These are phyloP conservation scores for Malurus leucopterus DNA, from an alignment of 2,797 vertebrate genomes.

Conservation along the genomic window DNA sequence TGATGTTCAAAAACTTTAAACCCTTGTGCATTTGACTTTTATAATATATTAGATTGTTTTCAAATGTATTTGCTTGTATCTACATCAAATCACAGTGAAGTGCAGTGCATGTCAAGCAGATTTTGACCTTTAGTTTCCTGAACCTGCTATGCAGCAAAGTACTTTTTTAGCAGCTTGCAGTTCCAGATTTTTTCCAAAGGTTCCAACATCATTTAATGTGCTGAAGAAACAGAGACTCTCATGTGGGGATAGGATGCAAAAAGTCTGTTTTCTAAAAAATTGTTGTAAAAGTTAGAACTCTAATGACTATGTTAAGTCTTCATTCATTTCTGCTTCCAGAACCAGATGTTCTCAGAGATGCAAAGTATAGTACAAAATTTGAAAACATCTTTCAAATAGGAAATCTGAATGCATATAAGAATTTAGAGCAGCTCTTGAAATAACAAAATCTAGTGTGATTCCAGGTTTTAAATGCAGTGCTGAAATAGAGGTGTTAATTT, in stretches of 20 bases:
- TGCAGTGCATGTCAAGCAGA: neutral
- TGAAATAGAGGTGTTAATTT: neutral
- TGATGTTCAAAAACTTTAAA: neutral
- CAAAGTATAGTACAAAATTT: neutral
- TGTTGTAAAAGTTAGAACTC: neutral
- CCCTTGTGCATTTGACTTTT: neutral
- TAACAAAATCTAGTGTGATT: neutral
- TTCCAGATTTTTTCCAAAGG: neutral
- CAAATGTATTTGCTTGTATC: neutral
- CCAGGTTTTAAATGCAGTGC: neutral
- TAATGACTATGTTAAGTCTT: neutral
- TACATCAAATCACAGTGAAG: neutral
- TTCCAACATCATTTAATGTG: neutral
- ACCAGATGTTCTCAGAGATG: neutral
- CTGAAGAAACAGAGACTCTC: neutral
- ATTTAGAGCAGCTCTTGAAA: neutral
- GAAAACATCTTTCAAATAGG: neutral
- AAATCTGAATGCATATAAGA: accelerated
- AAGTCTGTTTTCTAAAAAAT: neutral
- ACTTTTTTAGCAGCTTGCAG: neutral
- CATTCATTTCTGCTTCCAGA: neutral
- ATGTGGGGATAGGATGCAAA: neutral
- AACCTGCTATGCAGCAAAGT: neutral
- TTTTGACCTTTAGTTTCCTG: neutral
- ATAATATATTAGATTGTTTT: neutral